Evolutionary conservation across 2,888 invertebrate species (phyloP), one percentile per base, ranked within the genome.

Genomic region (Hemicrepidius hirtus): DNA sequence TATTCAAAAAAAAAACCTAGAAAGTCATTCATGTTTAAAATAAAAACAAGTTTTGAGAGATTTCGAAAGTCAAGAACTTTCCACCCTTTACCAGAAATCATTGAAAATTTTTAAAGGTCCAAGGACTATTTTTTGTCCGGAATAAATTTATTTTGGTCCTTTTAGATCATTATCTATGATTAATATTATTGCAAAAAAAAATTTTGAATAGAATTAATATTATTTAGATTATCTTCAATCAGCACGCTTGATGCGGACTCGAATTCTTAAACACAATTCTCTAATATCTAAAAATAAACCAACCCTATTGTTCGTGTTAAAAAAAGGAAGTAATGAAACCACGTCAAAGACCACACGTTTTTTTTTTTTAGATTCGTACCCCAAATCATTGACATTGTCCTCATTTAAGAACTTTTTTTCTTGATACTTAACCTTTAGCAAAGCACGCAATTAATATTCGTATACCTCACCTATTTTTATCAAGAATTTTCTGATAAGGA

Each of bases 311-410:
- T 40, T 37, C 57, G 57, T 57, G 37, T 37, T 16, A 9, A 37
- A 16, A 57, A 57, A 37, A 18, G 46, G 32, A 57, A 57, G 20
- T 28, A 21, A 13, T 2, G 28, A 53, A 21, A 40, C 37, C 57
- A 40, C 53, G 12, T 37, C 18, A n/a, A 28, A 6, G 10, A 13
- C 50, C 21, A 9, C 28, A 6, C 28, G n/a, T 50, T 50, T 32
- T 50, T 50, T 20, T n/a, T 41, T n/a, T n/a, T n/a, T n/a, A n/a
- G 6, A 1, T 18, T 16, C 44, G 3, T 13, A 53, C 6, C 32
- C 28, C 32, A 40, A 57, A 57, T 40, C 37, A 40, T 5, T 57
- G 57, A 57, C 57, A 37, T 57, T 57, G 57, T 37, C 37, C 57
- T 20, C 57, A 20, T 57, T 57, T 37, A 20, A 12, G n/a, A 50